Evolutionary conservation across 1,140 invertebrate species (phyloP).

Genomic region (Procambarus virginalis): DNA sequence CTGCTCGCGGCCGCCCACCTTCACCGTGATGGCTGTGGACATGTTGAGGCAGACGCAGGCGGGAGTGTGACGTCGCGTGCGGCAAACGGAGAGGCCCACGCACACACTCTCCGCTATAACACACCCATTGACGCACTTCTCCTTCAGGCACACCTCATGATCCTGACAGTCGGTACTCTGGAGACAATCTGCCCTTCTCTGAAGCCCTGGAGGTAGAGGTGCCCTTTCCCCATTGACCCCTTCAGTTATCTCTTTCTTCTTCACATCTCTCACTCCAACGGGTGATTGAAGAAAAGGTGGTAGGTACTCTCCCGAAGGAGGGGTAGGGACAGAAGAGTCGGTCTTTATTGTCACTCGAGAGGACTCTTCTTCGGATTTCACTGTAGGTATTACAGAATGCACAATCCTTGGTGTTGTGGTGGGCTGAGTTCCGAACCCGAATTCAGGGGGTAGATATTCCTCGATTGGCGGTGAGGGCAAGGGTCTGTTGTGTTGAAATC

Average conservation of each 20-base stretch:
- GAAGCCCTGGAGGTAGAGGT: no score
- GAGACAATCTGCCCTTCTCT: not conserved
- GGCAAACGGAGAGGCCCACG: slow-evolving; percentile 46
- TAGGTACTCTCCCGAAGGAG: not conserved
- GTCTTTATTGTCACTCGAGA: no score
- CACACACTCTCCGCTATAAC: slow-evolving; percentile 21
- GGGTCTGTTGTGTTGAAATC: not conserved
- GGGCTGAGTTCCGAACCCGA: not conserved
- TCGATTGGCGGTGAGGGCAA: not conserved
- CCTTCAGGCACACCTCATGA: slow-evolving; percentile 37
- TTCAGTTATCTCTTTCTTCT: not conserved
- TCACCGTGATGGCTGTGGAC: slow-evolving; percentile 39
- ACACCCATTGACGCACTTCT: slow-evolving; percentile 46
- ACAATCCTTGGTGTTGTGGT: not conserved
- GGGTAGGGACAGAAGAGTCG: no score
- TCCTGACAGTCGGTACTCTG: slow-evolving; percentile 41
- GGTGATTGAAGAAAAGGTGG: not conserved
- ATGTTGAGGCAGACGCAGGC: slow-evolving; percentile 46
- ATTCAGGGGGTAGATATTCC: not conserved
- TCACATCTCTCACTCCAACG: not conserved
- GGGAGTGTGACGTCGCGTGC: slow-evolving; percentile 23
- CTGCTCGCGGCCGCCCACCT: not conserved
- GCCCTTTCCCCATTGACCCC: not conserved
- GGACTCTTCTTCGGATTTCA: no score
- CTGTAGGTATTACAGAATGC: not conserved